Conservation (phyloP, 2,113 vertebrate genomes). For the Dromas ardeola region DNA sequence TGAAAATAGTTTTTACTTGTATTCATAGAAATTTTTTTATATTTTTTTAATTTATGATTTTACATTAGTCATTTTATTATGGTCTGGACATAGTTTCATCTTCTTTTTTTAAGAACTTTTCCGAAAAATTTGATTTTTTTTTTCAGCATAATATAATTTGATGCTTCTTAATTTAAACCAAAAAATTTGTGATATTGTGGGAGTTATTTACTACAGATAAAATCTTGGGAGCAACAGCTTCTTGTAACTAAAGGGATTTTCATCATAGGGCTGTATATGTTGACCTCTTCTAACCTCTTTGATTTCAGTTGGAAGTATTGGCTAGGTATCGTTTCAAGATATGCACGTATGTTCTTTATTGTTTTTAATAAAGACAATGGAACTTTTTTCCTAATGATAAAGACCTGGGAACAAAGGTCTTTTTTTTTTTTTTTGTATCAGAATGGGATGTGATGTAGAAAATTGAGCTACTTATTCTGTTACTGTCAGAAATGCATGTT, state of each 20-base stretch:
- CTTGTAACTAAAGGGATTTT: neutral
- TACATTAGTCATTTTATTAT: neutral
- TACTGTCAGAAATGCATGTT: neutral
- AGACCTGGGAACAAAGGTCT: neutral
- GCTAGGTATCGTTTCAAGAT: neutral
- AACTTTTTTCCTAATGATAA: neutral
- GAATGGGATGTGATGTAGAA: neutral
- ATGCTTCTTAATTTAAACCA: neutral
- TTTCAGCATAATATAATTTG: neutral
- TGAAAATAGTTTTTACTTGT: neutral
- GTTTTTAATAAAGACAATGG: neutral
- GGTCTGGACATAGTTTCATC: neutral
- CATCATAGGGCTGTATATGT: neutral
- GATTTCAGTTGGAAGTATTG: neutral
- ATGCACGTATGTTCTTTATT: neutral
- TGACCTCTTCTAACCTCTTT: neutral
- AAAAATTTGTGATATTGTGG: neutral
- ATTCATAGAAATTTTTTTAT: neutral
- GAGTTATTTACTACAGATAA: neutral
- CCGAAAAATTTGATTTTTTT: neutral
- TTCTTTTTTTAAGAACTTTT: neutral
- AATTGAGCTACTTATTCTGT: neutral
- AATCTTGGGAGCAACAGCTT: neutral
- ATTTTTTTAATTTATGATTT: neutral
- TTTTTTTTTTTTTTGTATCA: neutral